Conservation (phyloP, 2,113 vertebrate genomes). For the Heptranchias perlo region DNA sequence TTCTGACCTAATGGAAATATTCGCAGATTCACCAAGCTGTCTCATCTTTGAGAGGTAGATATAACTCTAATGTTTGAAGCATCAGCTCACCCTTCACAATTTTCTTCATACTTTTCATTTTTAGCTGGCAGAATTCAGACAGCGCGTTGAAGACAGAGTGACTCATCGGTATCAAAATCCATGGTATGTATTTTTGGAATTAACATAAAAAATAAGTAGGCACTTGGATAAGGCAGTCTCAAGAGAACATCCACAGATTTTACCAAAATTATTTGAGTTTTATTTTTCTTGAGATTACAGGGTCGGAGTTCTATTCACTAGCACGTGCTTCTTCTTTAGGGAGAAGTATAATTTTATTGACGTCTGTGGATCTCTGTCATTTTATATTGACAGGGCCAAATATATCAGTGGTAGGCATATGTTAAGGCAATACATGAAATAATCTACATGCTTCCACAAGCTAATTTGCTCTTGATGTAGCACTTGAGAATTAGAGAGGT, state of each 20-base stretch:
- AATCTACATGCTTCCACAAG: not conserved
- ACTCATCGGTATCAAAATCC: constrained; percentile 57
- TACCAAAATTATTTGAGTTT: not conserved
- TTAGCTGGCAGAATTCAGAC: constrained; percentile 52
- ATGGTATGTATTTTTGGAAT: constrained; percentile 50
- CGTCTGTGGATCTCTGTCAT: not conserved
- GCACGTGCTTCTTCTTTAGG: not conserved
- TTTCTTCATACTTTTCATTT: not conserved
- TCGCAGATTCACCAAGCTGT: not conserved
- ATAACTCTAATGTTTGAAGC: not conserved
- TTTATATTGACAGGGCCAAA: not conserved
- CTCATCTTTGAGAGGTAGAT: not conserved
- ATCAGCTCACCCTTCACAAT: not conserved
- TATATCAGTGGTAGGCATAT: not conserved
- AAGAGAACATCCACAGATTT: not conserved
- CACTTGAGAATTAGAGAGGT: not conserved
- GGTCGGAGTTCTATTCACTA: not conserved
- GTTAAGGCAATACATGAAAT: not conserved
- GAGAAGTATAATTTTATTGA: not conserved
- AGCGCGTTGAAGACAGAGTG: constrained; percentile 50
- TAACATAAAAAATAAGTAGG: not conserved
- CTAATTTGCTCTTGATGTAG: not conserved
- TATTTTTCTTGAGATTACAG: not conserved
- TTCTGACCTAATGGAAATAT: not conserved
- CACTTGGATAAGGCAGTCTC: not conserved